These are phyloP conservation scores for Drosophila acutilabella DNA, from an alignment of 2,888 invertebrate genomes.

Conservation along the genomic window DNA sequence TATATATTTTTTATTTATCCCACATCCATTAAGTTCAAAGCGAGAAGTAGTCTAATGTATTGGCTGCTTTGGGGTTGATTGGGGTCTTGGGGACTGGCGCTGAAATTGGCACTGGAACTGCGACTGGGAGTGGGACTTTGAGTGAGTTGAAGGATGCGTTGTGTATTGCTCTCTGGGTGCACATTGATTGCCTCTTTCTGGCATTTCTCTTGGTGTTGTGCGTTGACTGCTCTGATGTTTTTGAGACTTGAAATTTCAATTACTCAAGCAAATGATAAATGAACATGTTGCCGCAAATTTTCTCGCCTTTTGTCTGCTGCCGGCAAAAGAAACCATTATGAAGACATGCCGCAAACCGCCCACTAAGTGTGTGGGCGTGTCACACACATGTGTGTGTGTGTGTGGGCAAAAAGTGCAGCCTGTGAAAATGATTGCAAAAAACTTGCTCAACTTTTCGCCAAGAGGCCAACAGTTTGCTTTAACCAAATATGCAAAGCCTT, in stretches of 20 bases:
- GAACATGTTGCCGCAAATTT: slow-evolving; percentile 80
- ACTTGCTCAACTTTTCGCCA: slow-evolving; percentile 48
- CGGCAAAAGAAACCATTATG: slow-evolving; percentile 66
- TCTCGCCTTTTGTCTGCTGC: slow-evolving; percentile 69
- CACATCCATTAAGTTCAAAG: slow-evolving; percentile 81
- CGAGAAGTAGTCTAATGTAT: slow-evolving; percentile 70
- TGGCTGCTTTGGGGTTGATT: slow-evolving; percentile 43
- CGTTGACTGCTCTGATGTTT: slow-evolving; percentile 45
- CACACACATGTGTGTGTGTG: slow-evolving; percentile 39
- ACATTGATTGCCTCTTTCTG: slow-evolving; percentile 45
- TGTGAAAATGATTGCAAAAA: slow-evolving; percentile 62
- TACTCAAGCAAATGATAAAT: slow-evolving; percentile 79
- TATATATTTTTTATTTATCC: slow-evolving; percentile 73
- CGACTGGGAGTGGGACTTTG: slow-evolving; percentile 9
- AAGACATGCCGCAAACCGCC: slow-evolving; percentile 70
- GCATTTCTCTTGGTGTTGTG: slow-evolving; percentile 9
- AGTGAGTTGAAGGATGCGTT: slow-evolving; percentile 39
- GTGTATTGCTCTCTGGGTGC: slow-evolving; percentile 40
- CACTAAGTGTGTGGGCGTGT: slow-evolving; percentile 78
- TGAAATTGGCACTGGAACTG: neutral
- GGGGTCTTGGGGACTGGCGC: slow-evolving; percentile 1
- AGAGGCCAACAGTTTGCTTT: slow-evolving; percentile 28
- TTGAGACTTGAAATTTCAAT: slow-evolving; percentile 74
- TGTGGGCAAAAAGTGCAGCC: slow-evolving; percentile 54
- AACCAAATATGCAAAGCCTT: slow-evolving; percentile 57